Evolutionary conservation across 1,140 invertebrate species (phyloP), one percentile per base, ranked within the genome.

Genomic region (Heliconius eleuchia): DNA sequence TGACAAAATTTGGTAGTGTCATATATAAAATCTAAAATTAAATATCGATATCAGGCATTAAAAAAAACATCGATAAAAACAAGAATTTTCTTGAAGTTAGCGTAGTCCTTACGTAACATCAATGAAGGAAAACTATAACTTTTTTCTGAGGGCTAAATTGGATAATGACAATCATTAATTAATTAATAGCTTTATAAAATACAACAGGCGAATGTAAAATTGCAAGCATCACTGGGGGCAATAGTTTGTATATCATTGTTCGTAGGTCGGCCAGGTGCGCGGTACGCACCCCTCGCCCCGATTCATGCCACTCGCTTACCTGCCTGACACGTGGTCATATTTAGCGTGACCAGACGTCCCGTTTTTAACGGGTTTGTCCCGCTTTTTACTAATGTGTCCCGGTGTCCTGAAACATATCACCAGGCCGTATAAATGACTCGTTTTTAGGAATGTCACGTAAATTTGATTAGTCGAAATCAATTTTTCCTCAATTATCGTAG

Each of bases 291-390:
- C 60, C 70, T 39, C 27, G 77, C 60, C 76, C 72, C 71, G 42
- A 74, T 80, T 78, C 80, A 81, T 78, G 80, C 83, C 82, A 83
- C 80, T 80, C 77, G 73, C 78, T 72, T 76, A 78, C 77, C 52
- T 77, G 76, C 27, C 60, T 72, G 34, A 23, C 71, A 72, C n/a
- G 39, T 52, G 76, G 13, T 23, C 16, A 16, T 34, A 66, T 66
- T 55, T 13, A 46, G 11, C 34, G 6, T 37, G 34, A 37, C 34
- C 34, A 7, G 34, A 37, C 6, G 34, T 1, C 34, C 34, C 34
- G 5, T 37, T 37, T 37, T 37, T 37, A 37, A 37, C 34, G 6
- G 34, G 6, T 6, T 6, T 37, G 34, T 37, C 34, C 34, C 6
- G 34, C 0, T 37, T 37, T 7, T 37, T 1, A 1, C 34, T 37